Base-by-base conservation (phyloP, 2,797 vertebrate genomes). In the Distichodus sexfasciatus region DNA sequence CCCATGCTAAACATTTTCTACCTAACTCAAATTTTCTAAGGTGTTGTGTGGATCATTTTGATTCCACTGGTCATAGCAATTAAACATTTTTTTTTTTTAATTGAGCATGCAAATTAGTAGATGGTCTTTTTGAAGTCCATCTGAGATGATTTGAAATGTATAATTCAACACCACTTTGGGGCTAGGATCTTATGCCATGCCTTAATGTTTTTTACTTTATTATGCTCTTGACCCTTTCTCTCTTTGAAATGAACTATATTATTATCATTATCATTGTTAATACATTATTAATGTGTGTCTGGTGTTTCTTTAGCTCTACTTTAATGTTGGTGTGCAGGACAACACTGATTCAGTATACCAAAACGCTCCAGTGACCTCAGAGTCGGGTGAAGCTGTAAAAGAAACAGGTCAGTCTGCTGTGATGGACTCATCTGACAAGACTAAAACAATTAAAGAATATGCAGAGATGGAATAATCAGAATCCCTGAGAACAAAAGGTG, bases 241-340 rank as follows among this genome's bases (percentile, higher is more conserved):
- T n/a, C n/a, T n/a, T n/a, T n/a, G n/a, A n/a, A n/a, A n/a, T n/a
- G n/a, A n/a, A n/a, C n/a, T n/a, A n/a, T n/a, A n/a, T n/a, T n/a
- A n/a, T n/a, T n/a, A n/a, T n/a, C n/a, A n/a, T 7, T 33, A 15
- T 24, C 9, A 23, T 41, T 44, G 4, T 12, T 69, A n/a, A n/a
- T n/a, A n/a, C n/a, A n/a, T n/a, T n/a, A n/a, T n/a, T n/a, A n/a
- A n/a, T n/a, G n/a, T n/a, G n/a, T n/a, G n/a, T n/a, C n/a, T n/a
- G n/a, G 41, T 74, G 21, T 57, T 35, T 66, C 75, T 60, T 26
- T 66, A 92, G 90, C 80, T 92, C 38, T 92, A 90, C 71, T 75
- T 81, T 5, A 91, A 88, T 76, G 63, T 74, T 26, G 40, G 28
- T 6, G 79, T 82, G 54, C 62, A 75, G 60, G 21, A 33, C 28